phyloP scores from a whole-genome alignment of 53 echinoderm and acorn worm genomes.

The Luidia sarsii region DNA sequence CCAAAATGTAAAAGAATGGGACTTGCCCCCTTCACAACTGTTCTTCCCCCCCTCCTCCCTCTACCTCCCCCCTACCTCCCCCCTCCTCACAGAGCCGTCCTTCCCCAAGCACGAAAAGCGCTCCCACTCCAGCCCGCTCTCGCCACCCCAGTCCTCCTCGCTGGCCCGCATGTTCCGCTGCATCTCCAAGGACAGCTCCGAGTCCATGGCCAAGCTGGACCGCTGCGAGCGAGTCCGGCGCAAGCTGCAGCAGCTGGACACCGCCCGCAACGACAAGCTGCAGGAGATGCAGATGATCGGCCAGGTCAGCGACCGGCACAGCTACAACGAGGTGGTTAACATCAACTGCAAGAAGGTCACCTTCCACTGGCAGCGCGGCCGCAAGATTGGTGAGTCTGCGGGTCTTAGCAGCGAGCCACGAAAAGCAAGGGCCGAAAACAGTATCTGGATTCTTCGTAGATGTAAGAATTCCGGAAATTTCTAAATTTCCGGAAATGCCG shows the following conservation, averaged over 20 bases:
- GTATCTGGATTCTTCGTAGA: too few species aligned
- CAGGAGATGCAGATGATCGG: constrained; percentile 76
- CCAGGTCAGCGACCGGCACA: constrained; percentile 68
- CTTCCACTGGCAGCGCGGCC: constrained; percentile 98
- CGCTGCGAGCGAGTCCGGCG: constrained; percentile 47
- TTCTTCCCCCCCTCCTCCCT: too few species aligned
- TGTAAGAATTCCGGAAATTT: too few species aligned
- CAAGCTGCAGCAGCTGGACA: constrained; percentile 65
- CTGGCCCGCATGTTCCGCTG: constrained; percentile 53
- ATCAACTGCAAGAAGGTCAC: constrained; percentile 98
- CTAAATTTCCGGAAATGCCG: too few species aligned
- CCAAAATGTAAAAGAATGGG: too few species aligned
- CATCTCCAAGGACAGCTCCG: constrained; percentile 58
- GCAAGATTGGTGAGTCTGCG: constrained; percentile 89
- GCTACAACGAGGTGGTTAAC: constrained; percentile 73
- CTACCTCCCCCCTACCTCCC: too few species aligned
- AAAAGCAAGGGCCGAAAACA: too few species aligned
- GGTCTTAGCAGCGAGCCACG: too few species aligned
- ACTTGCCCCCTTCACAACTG: too few species aligned
- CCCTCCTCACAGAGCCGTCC: constrained; percentile 68
- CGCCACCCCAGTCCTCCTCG: constrained; percentile 44
- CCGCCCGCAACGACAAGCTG: constrained; percentile 61
- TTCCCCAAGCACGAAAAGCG: constrained; percentile 54
- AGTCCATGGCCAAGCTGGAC: constrained; percentile 36
- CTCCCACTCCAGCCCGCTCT: constrained; percentile 43